Evolutionary conservation across 2,888 invertebrate genomes (phyloP).

Genomic region (Ophion slaviceki): DNA sequence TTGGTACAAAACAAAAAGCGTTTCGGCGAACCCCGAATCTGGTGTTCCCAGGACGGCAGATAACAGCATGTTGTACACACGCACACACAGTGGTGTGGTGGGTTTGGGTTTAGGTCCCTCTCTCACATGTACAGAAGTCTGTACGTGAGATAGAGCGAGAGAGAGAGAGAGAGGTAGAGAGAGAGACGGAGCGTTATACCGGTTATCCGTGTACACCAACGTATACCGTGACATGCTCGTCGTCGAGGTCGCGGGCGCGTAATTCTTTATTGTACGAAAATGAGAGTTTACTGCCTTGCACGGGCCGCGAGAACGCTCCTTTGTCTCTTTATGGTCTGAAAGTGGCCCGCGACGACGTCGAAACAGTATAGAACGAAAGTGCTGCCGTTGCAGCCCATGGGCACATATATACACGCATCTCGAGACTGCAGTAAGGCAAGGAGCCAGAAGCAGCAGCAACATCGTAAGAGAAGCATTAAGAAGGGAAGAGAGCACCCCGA

Average conservation of each 20-base stretch:
- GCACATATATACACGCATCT: conserved; percentile 52
- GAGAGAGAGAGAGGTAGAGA: no score
- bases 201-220: not conserved
- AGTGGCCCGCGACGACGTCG: conserved; percentile 75
- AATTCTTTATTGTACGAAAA: conserved; percentile 79
- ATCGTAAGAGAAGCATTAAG: conserved; percentile 25
- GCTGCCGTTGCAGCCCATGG: not conserved
- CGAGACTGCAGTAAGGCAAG: conserved; percentile 54
- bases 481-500: conserved; percentile 48
- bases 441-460: conserved; percentile 43
- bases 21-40: no score
- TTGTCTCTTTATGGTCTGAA: conserved; percentile 83
- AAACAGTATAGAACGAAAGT: conserved; percentile 33
- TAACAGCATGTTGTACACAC: not conserved
- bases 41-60: no score
- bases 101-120: no score
- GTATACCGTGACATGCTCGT: conserved; percentile 32
- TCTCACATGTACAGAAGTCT: no score
- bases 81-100: not conserved
- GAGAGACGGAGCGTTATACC: no score
- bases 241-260: conserved; percentile 62
- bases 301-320: conserved; percentile 78
- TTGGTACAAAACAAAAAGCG: not conserved
- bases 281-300: conserved; percentile 80
- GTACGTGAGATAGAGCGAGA: no score